Evolutionary conservation across 2,113 vertebrate genomes (phyloP).

Genomic region (Lipophrys pholis): DNA sequence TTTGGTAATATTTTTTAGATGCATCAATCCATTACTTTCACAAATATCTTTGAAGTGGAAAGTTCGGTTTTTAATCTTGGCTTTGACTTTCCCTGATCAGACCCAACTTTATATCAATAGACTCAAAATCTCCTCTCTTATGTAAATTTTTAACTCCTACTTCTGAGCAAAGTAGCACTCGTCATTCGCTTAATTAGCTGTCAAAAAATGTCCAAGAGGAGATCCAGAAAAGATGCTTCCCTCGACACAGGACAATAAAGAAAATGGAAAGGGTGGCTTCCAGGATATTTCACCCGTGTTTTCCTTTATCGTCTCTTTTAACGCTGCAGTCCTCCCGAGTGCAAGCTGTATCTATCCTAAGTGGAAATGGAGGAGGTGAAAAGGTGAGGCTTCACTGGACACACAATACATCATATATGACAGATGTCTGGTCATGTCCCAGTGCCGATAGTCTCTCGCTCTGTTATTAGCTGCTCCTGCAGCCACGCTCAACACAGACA

Average conservation of each 20-base stretch:
- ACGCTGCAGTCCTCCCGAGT: constrained; percentile 55
- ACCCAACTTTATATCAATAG: constrained; percentile 68
- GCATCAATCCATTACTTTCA: no score
- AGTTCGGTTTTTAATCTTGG: no score
- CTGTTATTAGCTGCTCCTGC: constrained; percentile 27
- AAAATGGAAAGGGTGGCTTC: constrained; percentile 53
- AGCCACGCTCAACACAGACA: neutral
- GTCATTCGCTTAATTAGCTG: constrained; percentile 83
- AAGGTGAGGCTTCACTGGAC: constrained; percentile 54
- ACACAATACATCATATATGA: constrained; percentile 64
- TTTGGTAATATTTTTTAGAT: no score
- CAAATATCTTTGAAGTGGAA: no score
- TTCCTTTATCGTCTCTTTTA: constrained; percentile 65
- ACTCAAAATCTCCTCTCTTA: constrained; percentile 70
- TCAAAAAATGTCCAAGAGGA: constrained; percentile 78
- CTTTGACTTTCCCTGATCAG: no score
- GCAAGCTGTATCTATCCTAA: constrained; percentile 39
- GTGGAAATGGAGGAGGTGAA: constrained; percentile 61
- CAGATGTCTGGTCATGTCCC: constrained; percentile 53
- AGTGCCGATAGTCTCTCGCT: constrained; percentile 23
- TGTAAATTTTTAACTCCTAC: constrained; percentile 67
- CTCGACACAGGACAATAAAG: constrained; percentile 58
- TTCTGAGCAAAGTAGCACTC: constrained; percentile 73
- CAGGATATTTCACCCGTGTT: constrained; percentile 66
- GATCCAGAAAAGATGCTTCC: constrained; percentile 73